Evolutionary conservation across 1,140 invertebrate species (phyloP).

Genomic region (Micrasema longulum): DNA sequence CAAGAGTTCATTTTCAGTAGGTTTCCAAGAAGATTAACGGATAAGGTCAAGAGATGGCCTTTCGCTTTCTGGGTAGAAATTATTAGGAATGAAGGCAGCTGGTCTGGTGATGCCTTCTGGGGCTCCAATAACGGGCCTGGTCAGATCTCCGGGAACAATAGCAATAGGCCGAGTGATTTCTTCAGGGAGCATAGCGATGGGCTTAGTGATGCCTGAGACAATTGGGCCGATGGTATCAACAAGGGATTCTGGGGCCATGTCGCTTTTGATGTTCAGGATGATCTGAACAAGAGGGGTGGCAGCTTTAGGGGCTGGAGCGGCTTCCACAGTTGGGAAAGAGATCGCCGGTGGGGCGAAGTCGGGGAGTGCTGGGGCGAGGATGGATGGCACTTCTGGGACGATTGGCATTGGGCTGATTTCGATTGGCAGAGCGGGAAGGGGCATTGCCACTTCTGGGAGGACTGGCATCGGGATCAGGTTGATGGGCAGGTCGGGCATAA

Average conservation of each 20-base stretch:
- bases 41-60: conserved; percentile 9
- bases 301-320: background rate
- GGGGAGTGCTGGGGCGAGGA: background rate
- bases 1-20: too few species aligned
- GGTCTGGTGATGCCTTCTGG: conserved; percentile 2
- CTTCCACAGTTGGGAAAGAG: background rate
- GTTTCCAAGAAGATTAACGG: background rate
- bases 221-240: conserved; percentile 11
- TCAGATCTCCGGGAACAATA: background rate
- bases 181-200: background rate
- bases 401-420: too few species aligned
- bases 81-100: background rate
- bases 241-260: background rate
- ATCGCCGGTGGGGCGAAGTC: background rate
- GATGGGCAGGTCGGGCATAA: background rate
- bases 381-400: background rate
- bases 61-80: conserved; percentile 4
- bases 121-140: background rate
- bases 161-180: background rate
- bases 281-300: conserved; percentile 19
- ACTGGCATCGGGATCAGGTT: background rate
- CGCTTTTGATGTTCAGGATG: conserved; percentile 21
- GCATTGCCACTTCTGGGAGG: conserved; percentile 1
- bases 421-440: background rate
- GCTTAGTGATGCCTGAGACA: conserved; percentile 4